A percentile compares a stretch with the other conserved stretches of the same genome.
phyloP scores from a whole-genome alignment of 2,888 invertebrate species.

The Cancer borealis region DNA sequence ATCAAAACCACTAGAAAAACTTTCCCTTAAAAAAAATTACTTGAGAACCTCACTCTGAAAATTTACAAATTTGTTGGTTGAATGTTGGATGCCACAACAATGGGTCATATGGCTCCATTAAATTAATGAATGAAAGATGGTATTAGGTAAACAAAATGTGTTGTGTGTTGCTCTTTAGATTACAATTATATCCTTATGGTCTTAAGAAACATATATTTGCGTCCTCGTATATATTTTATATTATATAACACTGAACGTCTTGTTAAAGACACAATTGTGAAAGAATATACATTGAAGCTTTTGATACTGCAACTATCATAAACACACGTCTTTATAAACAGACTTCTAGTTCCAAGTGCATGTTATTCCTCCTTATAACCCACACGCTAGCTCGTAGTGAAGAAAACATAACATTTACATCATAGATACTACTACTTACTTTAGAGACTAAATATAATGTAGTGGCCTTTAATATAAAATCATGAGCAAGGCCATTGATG shows the following conservation, averaged over 20 bases:
- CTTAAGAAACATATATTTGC: not conserved
- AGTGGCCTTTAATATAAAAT: not conserved
- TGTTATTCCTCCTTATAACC: not conserved
- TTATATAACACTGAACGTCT: not conserved
- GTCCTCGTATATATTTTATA: not conserved
- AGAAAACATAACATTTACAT: not conserved
- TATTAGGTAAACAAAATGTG: not conserved
- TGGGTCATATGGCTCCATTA: too few relatives aligned
- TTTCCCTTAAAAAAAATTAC: too few relatives aligned
- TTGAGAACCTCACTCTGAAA: too few relatives aligned
- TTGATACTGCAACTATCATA: not conserved
- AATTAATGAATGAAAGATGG: not conserved
- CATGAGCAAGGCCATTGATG: not conserved
- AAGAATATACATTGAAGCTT: not conserved
- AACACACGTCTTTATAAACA: not conserved
- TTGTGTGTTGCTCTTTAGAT: not conserved
- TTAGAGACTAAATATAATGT: not conserved
- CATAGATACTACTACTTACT: not conserved
- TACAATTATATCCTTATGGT: not conserved
- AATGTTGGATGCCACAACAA: too few relatives aligned
- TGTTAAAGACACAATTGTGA: not conserved
- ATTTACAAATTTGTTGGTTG: too few relatives aligned
- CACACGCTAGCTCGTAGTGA: not conserved
- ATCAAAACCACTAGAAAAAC: too few relatives aligned
- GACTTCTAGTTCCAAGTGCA: not conserved